phyloP scores from a whole-genome alignment of 2,113 vertebrate species.

The Heterotilapia buettikoferi region DNA sequence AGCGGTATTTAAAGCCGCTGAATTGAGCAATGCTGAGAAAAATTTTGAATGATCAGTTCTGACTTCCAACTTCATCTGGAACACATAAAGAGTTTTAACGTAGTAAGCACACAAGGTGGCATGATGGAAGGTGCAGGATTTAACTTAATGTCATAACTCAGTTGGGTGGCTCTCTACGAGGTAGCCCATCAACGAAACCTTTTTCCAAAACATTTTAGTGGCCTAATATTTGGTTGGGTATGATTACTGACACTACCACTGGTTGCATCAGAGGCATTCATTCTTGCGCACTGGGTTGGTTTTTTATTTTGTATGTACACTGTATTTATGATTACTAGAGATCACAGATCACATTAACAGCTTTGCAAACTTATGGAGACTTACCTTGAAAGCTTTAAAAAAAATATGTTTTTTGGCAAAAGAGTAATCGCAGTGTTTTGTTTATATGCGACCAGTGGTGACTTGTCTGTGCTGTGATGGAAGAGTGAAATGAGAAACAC shows the following conservation, averaged over 20 bases:
- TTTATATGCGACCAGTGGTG: not conserved
- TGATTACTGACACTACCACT: not conserved
- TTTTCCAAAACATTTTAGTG: not conserved
- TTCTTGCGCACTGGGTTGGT: not conserved
- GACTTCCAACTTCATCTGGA: not conserved
- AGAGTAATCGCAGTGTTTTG: not conserved
- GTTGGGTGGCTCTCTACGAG: not conserved
- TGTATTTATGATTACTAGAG: not conserved
- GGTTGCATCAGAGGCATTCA: not conserved
- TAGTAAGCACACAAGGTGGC: not conserved
- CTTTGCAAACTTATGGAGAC: not conserved
- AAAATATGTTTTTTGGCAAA: not conserved
- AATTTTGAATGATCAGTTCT: not conserved
- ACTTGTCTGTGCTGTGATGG: not conserved
- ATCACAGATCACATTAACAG: not conserved
- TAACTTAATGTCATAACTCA: not conserved
- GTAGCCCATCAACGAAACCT: too few species aligned
- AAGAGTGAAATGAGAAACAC: not conserved
- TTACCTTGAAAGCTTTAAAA: not conserved
- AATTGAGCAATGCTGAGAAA: not conserved
- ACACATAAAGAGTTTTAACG: not conserved
- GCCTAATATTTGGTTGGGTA: not conserved
- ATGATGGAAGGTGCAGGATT: not conserved
- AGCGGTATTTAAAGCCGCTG: too few species aligned
- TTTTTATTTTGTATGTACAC: not conserved